Conservation (phyloP, 2,113 vertebrate genomes). For the Vidua chalybeata region DNA sequence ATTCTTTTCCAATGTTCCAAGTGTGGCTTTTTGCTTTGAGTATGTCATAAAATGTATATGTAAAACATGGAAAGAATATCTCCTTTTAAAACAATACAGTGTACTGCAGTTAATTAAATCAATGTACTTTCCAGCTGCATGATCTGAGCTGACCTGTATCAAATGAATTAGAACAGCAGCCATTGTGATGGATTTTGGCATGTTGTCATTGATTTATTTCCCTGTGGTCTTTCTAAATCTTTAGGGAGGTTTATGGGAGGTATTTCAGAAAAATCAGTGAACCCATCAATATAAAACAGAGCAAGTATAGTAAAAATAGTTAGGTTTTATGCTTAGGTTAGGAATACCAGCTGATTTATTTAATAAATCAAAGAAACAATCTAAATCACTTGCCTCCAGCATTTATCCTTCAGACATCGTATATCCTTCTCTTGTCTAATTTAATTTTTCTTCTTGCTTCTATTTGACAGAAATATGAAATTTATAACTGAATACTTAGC, state of each 20-base stretch:
- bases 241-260: not conserved
- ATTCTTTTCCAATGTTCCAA: not conserved
- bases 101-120: constrained; percentile 39
- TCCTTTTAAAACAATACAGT: not conserved
- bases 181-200: constrained; percentile 14
- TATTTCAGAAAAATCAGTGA: constrained; percentile 40
- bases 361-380: constrained; percentile 54
- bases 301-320: not conserved
- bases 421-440: constrained; percentile 29
- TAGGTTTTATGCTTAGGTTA: not conserved
- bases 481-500: constrained; percentile 8
- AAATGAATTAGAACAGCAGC: constrained; percentile 9
- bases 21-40: not conserved
- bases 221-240: not conserved
- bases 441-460: constrained; percentile 29
- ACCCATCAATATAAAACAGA: not conserved
- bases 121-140: constrained; percentile 4
- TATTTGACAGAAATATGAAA: constrained; percentile 9
- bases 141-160: constrained; percentile 30
- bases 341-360: constrained; percentile 34
- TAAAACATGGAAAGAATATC: not conserved
- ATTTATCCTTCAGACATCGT: constrained; percentile 12
- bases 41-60: not conserved
- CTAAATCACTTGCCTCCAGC: constrained; percentile 10
- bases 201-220: constrained; percentile 41